Conservation (phyloP, 1,140 invertebrate species). For the Telenomus remus region DNA sequence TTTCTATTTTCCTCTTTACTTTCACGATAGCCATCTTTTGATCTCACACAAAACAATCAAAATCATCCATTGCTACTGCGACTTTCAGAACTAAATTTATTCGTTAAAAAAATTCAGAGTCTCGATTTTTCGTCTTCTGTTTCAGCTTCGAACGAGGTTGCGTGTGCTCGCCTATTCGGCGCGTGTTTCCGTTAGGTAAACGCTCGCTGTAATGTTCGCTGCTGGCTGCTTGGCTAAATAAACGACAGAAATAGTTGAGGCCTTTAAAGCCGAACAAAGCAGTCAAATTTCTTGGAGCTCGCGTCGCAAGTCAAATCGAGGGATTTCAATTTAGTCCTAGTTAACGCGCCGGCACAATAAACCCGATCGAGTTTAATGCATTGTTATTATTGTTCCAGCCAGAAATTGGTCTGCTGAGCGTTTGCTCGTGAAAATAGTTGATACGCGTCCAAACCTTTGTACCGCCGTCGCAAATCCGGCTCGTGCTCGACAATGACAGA, state of each 20-base stretch:
- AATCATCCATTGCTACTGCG: no score
- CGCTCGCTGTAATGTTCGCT: slow-evolving; percentile 3
- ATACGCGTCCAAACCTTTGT: slow-evolving; percentile 37
- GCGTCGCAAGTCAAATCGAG: not conserved
- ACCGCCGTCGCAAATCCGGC: slow-evolving; percentile 26
- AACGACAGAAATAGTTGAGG: slow-evolving; percentile 4
- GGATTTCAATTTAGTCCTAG: slow-evolving; percentile 8
- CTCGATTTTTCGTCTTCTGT: no score
- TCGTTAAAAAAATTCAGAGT: no score
- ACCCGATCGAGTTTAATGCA: slow-evolving; percentile 1
- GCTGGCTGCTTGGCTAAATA: slow-evolving; percentile 21
- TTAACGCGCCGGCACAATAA: slow-evolving; percentile 2
- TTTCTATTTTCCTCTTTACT: slow-evolving; percentile 10
- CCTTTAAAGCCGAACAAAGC: slow-evolving; percentile 9
- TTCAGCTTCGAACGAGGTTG: no score
- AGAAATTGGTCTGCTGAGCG: slow-evolving; percentile 1
- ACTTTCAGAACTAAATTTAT: no score
- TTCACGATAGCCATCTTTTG: no score
- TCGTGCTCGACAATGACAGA: slow-evolving; percentile 36
- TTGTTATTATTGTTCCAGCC: slow-evolving; percentile 27
- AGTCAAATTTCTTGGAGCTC: slow-evolving; percentile 7
- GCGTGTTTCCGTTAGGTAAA: not conserved
- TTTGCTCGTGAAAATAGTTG: slow-evolving; percentile 30
- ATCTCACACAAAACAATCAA: no score
- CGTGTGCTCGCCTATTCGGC: not conserved